Evolutionary conservation across 2,888 invertebrate species (phyloP).

Genomic region (Volucella bombylans): DNA sequence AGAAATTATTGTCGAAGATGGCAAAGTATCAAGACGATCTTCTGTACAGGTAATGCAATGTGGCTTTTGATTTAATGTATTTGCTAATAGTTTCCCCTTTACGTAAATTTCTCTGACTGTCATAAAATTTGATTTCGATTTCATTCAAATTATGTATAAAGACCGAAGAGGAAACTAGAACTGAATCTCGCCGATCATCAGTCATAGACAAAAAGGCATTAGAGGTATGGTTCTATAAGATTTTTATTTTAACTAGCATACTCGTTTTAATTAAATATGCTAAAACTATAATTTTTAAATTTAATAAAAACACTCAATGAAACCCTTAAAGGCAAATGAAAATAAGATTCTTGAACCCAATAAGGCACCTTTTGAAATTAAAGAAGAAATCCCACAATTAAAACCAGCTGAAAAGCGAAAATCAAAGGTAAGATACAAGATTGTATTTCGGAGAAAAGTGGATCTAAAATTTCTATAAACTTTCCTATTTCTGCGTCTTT

Average conservation of each 20-base stretch:
- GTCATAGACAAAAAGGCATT: slow-evolving; percentile 79
- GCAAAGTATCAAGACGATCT: slow-evolving; percentile 78
- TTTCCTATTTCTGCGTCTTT: not conserved
- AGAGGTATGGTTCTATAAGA: slow-evolving; percentile 76
- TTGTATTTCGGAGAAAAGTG: not conserved
- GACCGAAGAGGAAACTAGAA: slow-evolving; percentile 77
- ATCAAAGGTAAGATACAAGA: slow-evolving; percentile 79
- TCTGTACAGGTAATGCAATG: slow-evolving; percentile 78
- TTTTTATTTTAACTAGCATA: too few relatives aligned
- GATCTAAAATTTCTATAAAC: not conserved
- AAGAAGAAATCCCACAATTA: slow-evolving; percentile 86
- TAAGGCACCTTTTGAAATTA: slow-evolving; percentile 83
- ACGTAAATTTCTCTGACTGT: slow-evolving; percentile 1
- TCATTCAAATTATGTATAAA: slow-evolving; percentile 41
- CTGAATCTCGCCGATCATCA: slow-evolving; percentile 79
- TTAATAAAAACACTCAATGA: slow-evolving; percentile 16
- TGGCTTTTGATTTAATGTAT: not conserved
- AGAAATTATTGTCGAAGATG: slow-evolving; percentile 75
- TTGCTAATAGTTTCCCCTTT: not conserved
- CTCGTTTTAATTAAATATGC: not conserved
- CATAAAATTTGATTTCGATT: not conserved
- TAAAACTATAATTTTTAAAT: not conserved
- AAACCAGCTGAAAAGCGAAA: slow-evolving; percentile 83
- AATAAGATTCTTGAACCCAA: slow-evolving; percentile 78
- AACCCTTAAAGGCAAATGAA: slow-evolving; percentile 76